Evolutionary conservation across 2,797 vertebrate genomes (phyloP).

Genomic region (Tachyglossus aculeatus): DNA sequence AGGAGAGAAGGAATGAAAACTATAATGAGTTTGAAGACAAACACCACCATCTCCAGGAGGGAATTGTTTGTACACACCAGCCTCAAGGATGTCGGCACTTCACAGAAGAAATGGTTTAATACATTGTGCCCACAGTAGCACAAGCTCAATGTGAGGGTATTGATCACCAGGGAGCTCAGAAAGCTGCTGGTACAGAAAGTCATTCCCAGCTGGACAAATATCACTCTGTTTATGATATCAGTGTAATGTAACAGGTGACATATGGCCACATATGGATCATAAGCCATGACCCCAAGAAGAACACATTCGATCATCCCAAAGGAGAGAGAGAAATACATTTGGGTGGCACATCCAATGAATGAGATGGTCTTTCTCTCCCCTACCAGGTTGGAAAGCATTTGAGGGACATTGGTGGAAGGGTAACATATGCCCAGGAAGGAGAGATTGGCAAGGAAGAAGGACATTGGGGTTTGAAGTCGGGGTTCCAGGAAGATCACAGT

Average conservation of each 20-base stretch:
- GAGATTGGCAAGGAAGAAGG: conserved; percentile 63
- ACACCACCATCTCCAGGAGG: conserved; percentile 44
- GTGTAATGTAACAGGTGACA: conserved; percentile 60
- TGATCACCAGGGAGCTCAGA: conserved; percentile 56
- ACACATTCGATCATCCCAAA: conserved; percentile 66
- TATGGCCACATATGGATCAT: conserved; percentile 59
- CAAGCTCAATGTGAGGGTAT: conserved; percentile 37
- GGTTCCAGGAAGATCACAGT: conserved; percentile 37
- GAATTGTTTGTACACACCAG: conserved; percentile 51
- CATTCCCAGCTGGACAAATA: conserved; percentile 40
- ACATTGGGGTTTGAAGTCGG: conserved; percentile 60
- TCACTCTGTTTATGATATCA: conserved; percentile 28
- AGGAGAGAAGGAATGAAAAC: conserved; percentile 61
- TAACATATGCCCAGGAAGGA: conserved; percentile 64
- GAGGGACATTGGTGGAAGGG: conserved; percentile 45
- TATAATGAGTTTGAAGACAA: conserved; percentile 56
- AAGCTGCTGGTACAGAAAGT: conserved; percentile 60
- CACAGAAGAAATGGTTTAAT: conserved; percentile 65
- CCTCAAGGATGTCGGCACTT: conserved; percentile 50
- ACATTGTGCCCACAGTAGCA: conserved; percentile 55
- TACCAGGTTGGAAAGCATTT: conserved; percentile 59
- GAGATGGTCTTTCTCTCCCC: conserved; percentile 53
- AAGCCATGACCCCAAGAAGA: conserved; percentile 66
- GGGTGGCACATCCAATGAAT: conserved; percentile 51
- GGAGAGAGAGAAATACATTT: conserved; percentile 61